Conservation (phyloP, 2,888 invertebrate genomes). For the Caenorhabditis sp. region DNA sequence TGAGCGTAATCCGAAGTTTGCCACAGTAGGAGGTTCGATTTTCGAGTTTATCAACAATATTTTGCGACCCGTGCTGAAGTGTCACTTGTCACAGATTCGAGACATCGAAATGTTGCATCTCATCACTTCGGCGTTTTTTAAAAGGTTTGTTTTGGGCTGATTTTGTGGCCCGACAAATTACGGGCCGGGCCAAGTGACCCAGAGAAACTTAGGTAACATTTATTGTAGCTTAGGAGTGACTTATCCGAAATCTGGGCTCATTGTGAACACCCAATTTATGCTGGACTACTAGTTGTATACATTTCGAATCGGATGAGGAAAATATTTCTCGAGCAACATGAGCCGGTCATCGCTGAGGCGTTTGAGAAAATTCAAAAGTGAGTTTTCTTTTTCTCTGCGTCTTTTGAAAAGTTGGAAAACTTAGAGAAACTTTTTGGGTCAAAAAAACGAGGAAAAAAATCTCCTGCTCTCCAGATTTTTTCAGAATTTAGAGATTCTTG, state of each 20-base stretch:
- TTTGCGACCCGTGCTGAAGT: constrained; percentile 27
- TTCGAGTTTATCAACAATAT: constrained; percentile 34
- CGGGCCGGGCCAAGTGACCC: too few species aligned
- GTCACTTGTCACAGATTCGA: constrained; percentile 32
- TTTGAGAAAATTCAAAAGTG: constrained; percentile 40
- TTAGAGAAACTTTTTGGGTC: too few species aligned
- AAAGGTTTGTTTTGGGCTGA: constrained; percentile 31
- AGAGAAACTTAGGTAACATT: neutral
- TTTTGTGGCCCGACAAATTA: too few species aligned
- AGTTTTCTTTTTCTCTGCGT: neutral
- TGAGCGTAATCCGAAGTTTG: constrained; percentile 33
- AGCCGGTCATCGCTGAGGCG: constrained; percentile 40
- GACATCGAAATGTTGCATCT: constrained; percentile 34
- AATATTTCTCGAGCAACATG: constrained; percentile 36
- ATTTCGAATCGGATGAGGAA: constrained; percentile 44
- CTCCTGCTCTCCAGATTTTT: too few species aligned
- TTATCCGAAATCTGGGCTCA: constrained; percentile 31
- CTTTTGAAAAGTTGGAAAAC: too few species aligned
- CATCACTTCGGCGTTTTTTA: constrained; percentile 34
- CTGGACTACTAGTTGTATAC: constrained; percentile 37
- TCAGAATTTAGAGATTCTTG: too few species aligned
- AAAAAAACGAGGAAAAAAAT: too few species aligned
- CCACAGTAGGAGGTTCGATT: constrained; percentile 35
- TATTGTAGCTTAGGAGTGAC: constrained; percentile 37
- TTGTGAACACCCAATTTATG: constrained; percentile 34